Evolutionary conservation across 2,113 vertebrate species (phyloP), one percentile per base, ranked within the genome.

Genomic region (Alaudala cheleensis): DNA sequence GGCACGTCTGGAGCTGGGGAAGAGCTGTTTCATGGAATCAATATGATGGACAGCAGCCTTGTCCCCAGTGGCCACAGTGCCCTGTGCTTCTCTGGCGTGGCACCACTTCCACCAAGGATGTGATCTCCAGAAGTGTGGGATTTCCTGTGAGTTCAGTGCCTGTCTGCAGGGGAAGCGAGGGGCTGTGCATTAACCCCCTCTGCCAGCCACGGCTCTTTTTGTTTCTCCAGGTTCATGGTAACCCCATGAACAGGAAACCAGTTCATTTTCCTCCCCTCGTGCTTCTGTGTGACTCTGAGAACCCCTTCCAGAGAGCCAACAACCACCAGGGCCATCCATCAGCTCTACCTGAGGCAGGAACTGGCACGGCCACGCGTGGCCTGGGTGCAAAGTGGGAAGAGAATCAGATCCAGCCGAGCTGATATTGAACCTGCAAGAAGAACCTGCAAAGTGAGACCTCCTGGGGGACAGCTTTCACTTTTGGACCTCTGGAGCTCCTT

Each of bases 11-110:
- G 53, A 90, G 31, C n/a, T 56, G 33, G 39, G 45, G 23, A 54
- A 58, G 51, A 83, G 51, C 22, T 69, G 26, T 42, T 86, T 10
- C 28, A 70, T 77, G 65, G 76, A 40, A 39, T 31, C 14, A 10
- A 14, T 86, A 3, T 15, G 2, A 1, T 40, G 51, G 58, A 95
- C 34, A 77, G 66, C 58, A 80, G 62, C 90, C 70, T 39, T 77
- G 94, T 92, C 81, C 85, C 79, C 85, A 15, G 11, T 24, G 89
- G 81, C 57, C 83, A 66, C 17, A 37, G 14, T n/a, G 54, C 73
- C 78, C 61, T 56, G 19, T 79, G 70, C 81, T 82, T 42, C 91
- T 85, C 66, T 50, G 66, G 24, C 25, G 53, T 81, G 92, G 83
- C 92, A 90, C 50, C 12, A 2, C 42, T 54, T 44, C 42, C 60